Percentiles rank a stretch among this genome's conserved stretches.
Conservation (phyloP, 35 echinoderm and acorn worm genomes). For the Eucidaris tribuloides region DNA sequence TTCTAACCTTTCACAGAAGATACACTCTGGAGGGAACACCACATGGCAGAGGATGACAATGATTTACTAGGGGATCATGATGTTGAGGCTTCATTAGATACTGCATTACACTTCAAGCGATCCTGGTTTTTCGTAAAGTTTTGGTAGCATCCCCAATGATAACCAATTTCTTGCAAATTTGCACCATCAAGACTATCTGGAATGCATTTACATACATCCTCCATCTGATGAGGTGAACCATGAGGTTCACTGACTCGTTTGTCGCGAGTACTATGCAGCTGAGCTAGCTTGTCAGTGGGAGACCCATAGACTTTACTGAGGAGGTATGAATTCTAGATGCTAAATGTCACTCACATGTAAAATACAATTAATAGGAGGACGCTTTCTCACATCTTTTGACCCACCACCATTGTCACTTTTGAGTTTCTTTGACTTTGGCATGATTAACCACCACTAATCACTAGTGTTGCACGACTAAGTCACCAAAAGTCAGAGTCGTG, state of each 20-base stretch:
- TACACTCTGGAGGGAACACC: slow-evolving; percentile 24
- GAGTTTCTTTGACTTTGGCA: too few species aligned
- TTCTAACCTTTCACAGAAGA: slow-evolving; percentile 32
- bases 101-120: slow-evolving; percentile 7
- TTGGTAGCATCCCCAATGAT: slow-evolving; percentile 51
- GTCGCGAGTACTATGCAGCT: neutral
- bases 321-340: neutral
- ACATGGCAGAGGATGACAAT: neutral
- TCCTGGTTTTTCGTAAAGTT: slow-evolving; percentile 49
- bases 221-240: slow-evolving; percentile 38
- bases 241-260: slow-evolving; percentile 33
- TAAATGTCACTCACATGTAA: slow-evolving; percentile 30
- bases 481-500: too few species aligned
- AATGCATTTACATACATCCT: slow-evolving; percentile 33
- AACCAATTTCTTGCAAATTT: slow-evolving; percentile 38
- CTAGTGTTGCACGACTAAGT: too few species aligned
- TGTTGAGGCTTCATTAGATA: slow-evolving; percentile 36
- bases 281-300: too few species aligned
- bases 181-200: slow-evolving; percentile 33
- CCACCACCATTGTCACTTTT: neutral
- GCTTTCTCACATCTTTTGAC: neutral
- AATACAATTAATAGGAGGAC: slow-evolving; percentile 11
- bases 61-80: slow-evolving; percentile 37
- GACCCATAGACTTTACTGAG: neutral
- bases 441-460: too few species aligned